phyloP scores from a whole-genome alignment of 2,888 invertebrate genomes.

The Ephialtes manifestator region DNA sequence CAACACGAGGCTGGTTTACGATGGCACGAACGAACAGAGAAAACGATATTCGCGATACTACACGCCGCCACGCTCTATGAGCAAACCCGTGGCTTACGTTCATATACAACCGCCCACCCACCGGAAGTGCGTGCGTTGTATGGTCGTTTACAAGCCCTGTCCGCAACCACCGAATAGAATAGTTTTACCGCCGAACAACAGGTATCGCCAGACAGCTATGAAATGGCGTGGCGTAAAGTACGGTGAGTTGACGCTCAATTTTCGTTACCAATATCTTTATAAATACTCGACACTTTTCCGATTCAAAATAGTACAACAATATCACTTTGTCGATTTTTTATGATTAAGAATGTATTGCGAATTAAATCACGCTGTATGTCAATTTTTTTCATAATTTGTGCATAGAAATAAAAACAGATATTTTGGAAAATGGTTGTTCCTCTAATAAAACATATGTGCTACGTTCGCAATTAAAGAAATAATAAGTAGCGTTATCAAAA shows the following conservation, averaged over 20 bases:
- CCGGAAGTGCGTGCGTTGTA: slow-evolving; percentile 82
- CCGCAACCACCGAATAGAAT: slow-evolving; percentile 74
- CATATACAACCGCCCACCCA: slow-evolving; percentile 80
- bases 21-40: slow-evolving; percentile 30
- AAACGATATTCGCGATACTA: slow-evolving; percentile 72
- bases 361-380: too few species aligned
- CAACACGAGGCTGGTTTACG: slow-evolving; percentile 12
- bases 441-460: too few species aligned
- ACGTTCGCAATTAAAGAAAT: too few species aligned
- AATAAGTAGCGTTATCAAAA: too few species aligned
- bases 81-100: slow-evolving; percentile 81
- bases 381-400: too few species aligned
- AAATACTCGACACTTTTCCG: too few species aligned
- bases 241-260: slow-evolving; percentile 73
- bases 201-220: slow-evolving; percentile 77
- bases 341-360: too few species aligned
- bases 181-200: slow-evolving; percentile 76
- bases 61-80: slow-evolving; percentile 59
- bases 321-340: too few species aligned
- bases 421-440: too few species aligned
- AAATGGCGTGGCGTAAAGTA: slow-evolving; percentile 80
- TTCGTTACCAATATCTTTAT: neutral
- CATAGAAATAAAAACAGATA: too few species aligned
- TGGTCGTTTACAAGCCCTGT: slow-evolving; percentile 83
- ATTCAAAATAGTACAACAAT: too few species aligned